phyloP scores from a whole-genome alignment of 1,140 invertebrate species.

The Drosophila triauraria region DNA sequence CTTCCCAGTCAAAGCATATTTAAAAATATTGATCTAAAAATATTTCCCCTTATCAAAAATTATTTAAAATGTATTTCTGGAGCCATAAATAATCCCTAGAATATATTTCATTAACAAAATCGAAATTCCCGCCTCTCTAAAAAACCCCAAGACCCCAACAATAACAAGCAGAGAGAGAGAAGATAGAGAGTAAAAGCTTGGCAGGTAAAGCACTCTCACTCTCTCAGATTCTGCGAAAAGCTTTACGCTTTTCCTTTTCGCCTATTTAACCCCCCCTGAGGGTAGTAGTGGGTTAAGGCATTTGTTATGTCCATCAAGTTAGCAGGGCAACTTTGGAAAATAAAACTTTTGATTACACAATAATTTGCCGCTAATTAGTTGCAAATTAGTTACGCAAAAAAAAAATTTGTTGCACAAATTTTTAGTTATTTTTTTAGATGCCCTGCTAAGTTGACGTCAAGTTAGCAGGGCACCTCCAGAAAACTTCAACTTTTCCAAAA shows the following conservation, averaged over 20 bases:
- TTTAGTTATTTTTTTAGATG: too few relatives aligned
- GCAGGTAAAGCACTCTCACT: conserved; percentile 22
- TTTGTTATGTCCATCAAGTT: too few relatives aligned
- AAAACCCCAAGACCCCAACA: conserved; percentile 31
- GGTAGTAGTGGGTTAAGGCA: conserved; percentile 57
- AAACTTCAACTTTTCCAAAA: too few relatives aligned
- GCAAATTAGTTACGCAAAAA: too few relatives aligned
- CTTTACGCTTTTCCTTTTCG: conserved; percentile 37
- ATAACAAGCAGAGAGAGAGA: conserved; percentile 27
- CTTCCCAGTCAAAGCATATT: background rate
- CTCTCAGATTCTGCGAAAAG: conserved; percentile 36
- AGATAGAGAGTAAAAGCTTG: conserved; percentile 24
- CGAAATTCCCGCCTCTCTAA: conserved; percentile 36
- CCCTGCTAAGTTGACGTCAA: too few relatives aligned
- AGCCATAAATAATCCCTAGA: conserved; percentile 3
- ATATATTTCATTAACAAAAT: conserved; percentile 23
- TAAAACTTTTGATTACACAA: too few relatives aligned
- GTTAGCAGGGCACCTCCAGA: too few relatives aligned
- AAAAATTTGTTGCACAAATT: too few relatives aligned
- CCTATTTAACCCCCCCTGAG: conserved; percentile 17
- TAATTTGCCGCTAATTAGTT: too few relatives aligned
- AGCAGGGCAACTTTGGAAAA: too few relatives aligned
- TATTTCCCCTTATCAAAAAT: background rate
- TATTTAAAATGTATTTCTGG: conserved; percentile 1
- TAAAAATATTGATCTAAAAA: background rate